phyloP scores from a whole-genome alignment of 2,797 vertebrate species.

The Chiroxiphia lanceolata region DNA sequence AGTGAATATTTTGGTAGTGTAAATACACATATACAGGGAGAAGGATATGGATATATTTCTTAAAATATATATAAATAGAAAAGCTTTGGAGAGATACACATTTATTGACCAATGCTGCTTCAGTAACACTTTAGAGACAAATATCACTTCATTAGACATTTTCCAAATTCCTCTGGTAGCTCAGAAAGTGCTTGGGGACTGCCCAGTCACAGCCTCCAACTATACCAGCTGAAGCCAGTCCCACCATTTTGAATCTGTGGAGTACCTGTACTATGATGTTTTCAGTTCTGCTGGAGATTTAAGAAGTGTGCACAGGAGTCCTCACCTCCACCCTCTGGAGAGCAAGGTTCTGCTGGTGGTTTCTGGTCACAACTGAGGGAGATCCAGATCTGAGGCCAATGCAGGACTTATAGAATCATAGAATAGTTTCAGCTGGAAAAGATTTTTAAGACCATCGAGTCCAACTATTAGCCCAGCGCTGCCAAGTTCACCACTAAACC shows the following conservation, averaged over 20 bases:
- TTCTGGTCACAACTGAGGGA: background rate
- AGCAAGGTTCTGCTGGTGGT: accelerated
- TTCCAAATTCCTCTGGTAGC: background rate
- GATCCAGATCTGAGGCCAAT: background rate
- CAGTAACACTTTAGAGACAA: background rate
- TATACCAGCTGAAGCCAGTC: background rate
- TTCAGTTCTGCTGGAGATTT: background rate
- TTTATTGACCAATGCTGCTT: background rate
- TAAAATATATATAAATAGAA: background rate
- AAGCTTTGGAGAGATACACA: background rate
- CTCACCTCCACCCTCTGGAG: background rate
- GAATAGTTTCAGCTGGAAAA: background rate
- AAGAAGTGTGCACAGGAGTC: background rate
- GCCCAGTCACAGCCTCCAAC: background rate
- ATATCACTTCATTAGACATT: background rate
- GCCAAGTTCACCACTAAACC: background rate
- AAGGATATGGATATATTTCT: background rate
- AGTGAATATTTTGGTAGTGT: conserved; percentile 1
- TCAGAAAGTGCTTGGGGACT: background rate
- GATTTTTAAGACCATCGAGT: background rate
- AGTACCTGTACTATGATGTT: accelerated
- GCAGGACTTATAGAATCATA: background rate
- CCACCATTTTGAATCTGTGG: background rate
- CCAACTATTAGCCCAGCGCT: background rate
- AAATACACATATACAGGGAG: background rate